phyloP scores from a whole-genome alignment of 2,888 invertebrate genomes.

The Drosophila helvetica region DNA sequence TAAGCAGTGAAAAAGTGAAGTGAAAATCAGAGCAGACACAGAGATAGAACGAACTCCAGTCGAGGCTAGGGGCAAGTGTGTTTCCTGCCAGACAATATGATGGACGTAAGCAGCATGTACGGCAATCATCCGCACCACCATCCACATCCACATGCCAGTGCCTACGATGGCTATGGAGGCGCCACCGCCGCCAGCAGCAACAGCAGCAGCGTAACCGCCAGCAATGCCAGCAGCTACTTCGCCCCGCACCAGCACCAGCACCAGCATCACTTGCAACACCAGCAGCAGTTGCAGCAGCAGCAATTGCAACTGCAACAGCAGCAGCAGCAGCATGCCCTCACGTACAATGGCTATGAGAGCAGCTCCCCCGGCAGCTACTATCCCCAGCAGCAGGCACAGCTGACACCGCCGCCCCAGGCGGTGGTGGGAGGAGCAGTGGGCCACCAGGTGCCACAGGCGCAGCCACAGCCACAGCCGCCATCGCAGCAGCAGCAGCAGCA shows the following conservation, averaged over 20 bases:
- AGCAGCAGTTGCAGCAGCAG: constrained; percentile 39
- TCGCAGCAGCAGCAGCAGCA: constrained; percentile 48
- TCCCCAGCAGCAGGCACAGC: constrained; percentile 67
- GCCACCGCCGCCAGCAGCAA: constrained; percentile 63
- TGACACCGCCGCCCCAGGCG: constrained; percentile 68
- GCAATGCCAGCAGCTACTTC: constrained; percentile 61
- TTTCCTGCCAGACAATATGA: constrained; percentile 81
- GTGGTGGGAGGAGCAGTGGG: constrained; percentile 41
- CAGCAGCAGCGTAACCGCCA: constrained; percentile 61
- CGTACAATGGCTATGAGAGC: constrained; percentile 77
- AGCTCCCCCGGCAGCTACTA: constrained; percentile 70
- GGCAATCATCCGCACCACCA: constrained; percentile 84
- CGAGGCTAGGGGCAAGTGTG: constrained; percentile 19
- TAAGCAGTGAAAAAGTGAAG: background rate
- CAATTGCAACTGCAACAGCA: constrained; percentile 53
- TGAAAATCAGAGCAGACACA: background rate
- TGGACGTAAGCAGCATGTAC: constrained; percentile 85
- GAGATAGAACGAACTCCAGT: background rate
- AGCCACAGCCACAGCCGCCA: constrained; percentile 54
- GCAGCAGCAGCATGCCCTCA: constrained; percentile 69
- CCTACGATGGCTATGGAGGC: constrained; percentile 78
- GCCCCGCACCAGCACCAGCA: constrained; percentile 57
- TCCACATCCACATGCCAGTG: constrained; percentile 82
- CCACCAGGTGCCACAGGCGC: constrained; percentile 53
- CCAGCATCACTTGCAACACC: constrained; percentile 49